Conservation (phyloP, 2,888 invertebrate species). For the Scaptomyza cyrtandrae region DNA sequence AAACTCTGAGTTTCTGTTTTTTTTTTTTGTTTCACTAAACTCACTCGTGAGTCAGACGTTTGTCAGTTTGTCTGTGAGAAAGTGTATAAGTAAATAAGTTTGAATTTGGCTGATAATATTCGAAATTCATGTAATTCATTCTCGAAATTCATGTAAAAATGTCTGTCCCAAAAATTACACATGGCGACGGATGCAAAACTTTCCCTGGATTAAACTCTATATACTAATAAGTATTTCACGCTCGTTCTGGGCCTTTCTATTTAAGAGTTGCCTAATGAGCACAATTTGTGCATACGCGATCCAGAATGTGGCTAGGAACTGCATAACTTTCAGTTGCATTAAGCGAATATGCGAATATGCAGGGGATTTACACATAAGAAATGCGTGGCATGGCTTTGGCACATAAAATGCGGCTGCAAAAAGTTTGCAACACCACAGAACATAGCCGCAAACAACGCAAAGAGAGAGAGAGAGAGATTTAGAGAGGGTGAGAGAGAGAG, state of each 20-base stretch:
- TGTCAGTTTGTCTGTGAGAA: constrained; percentile 16
- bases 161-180: too few relatives aligned
- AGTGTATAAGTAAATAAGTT: constrained; percentile 1
- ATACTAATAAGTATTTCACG: background rate
- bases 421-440: constrained; percentile 28
- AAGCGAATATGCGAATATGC: background rate
- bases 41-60: constrained; percentile 12
- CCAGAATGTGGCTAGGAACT: constrained; percentile 4
- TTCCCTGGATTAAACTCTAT: background rate
- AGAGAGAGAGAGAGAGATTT: background rate
- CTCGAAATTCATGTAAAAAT: too few relatives aligned
- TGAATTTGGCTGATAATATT: background rate
- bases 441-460: constrained; percentile 9
- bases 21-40: constrained; percentile 25
- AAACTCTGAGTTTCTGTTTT: constrained; percentile 16
- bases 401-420: constrained; percentile 44
- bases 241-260: background rate
- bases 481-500: background rate
- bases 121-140: too few relatives aligned
- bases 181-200: too few relatives aligned
- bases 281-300: constrained; percentile 9
- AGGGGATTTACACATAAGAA: constrained; percentile 33
- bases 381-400: constrained; percentile 40
- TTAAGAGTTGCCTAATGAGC: constrained; percentile 1
- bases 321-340: constrained; percentile 7